Conservation (phyloP, 2,797 vertebrate genomes). For the Anniella stebbinsi region DNA sequence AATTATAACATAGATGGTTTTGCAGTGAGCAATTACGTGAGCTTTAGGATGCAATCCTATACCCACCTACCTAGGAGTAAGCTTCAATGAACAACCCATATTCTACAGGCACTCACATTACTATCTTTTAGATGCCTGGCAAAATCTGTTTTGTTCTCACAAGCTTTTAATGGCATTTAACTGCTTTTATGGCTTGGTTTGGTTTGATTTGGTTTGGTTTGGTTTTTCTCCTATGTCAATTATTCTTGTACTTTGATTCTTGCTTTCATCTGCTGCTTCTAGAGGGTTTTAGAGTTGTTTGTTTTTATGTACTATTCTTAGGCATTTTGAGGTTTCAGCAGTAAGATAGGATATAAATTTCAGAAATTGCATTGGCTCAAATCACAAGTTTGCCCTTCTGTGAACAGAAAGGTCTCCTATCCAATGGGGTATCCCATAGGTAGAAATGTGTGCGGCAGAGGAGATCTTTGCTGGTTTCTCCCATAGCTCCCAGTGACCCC, state of each 20-base stretch:
- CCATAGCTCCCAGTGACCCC: neutral
- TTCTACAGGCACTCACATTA: neutral
- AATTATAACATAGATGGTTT: neutral
- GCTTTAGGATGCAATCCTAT: neutral
- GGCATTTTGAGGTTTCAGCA: neutral
- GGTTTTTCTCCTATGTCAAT: neutral
- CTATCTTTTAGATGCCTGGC: neutral
- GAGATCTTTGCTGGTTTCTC: neutral
- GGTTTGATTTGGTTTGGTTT: neutral
- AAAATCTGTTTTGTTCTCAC: neutral
- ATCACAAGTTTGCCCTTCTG: neutral
- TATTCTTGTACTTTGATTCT: neutral
- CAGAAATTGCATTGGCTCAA: neutral
- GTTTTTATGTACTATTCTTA: slow-evolving; percentile 2
- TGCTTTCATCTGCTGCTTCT: neutral
- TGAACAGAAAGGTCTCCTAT: neutral
- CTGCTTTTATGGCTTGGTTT: neutral
- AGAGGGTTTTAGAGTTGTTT: neutral
- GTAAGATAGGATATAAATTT: neutral
- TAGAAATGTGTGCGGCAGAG: neutral
- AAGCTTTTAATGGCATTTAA: slow-evolving; percentile 15
- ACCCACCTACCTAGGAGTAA: neutral
- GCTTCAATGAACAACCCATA: neutral
- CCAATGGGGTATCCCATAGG: no score
- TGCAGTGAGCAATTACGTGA: neutral